Conservation (phyloP, 2,888 invertebrate genomes). For the Drosophila kanekoi region DNA sequence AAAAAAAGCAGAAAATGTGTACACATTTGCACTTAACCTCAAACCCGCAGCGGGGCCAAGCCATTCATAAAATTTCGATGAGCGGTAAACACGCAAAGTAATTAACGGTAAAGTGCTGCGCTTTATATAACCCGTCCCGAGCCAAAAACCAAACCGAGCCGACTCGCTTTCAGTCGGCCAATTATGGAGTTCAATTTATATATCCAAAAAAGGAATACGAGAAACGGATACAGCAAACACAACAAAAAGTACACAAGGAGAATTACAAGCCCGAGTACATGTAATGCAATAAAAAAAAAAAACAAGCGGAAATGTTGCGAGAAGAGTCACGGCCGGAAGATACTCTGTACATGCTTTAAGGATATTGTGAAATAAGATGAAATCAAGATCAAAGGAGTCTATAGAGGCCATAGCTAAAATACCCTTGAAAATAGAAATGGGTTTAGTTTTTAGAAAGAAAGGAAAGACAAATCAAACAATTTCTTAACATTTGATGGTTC, state of each 20-base stretch:
- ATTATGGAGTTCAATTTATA: conserved; percentile 78
- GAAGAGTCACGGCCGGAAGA: neutral
- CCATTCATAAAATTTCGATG: conserved; percentile 77
- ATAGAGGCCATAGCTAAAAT: neutral
- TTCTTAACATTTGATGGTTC: no score
- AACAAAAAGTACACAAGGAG: conserved; percentile 3
- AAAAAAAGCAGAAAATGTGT: conserved; percentile 25
- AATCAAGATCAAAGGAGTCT: no score
- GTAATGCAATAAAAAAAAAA: conserved; percentile 20
- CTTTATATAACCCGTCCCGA: conserved; percentile 47
- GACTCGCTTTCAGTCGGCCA: conserved; percentile 66
- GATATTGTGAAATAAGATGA: no score
- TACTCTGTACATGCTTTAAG: conserved; percentile 1
- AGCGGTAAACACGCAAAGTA: conserved; percentile 78
- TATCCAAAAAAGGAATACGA: conserved; percentile 48
- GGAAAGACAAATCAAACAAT: no score
- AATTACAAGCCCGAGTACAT: conserved; percentile 43
- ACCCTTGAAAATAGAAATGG: neutral
- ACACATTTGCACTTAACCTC: conserved; percentile 71
- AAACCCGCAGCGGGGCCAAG: conserved; percentile 32
- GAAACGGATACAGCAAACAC: conserved; percentile 17
- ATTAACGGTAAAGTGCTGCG: conserved; percentile 73
- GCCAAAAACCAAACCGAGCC: conserved; percentile 24
- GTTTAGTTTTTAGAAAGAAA: neutral
- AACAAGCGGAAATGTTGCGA: neutral